Evolutionary conservation across 2,797 vertebrate genomes (phyloP).

Genomic region (Diplodus sargus): DNA sequence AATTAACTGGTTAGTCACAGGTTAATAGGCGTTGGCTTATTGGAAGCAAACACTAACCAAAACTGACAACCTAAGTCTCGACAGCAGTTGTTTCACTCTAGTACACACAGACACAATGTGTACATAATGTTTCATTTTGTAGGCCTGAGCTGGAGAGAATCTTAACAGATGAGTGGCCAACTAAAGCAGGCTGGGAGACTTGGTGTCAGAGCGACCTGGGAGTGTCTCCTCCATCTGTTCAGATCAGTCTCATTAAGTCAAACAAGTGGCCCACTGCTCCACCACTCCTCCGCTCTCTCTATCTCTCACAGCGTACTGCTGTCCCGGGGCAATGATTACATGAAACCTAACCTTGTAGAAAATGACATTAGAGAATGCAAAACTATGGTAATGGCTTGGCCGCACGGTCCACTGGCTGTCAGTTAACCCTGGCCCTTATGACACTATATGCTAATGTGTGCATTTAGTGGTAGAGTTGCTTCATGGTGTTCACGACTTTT

Average conservation of each 20-base stretch:
- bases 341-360: constrained; percentile 80
- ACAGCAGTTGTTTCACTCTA: background rate
- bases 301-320: constrained; percentile 51
- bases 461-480: constrained; percentile 34
- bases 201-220: constrained; percentile 57
- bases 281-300: constrained; percentile 50
- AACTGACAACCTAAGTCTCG: no score
- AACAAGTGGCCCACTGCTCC: constrained; percentile 72
- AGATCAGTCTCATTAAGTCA: constrained; percentile 79
- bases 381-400: constrained; percentile 68
- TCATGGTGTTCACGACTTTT: background rate
- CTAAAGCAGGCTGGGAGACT: constrained; percentile 47
- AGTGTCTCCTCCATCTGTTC: constrained; percentile 76
- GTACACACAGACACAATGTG: constrained; percentile 5
- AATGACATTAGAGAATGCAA: constrained; percentile 78
- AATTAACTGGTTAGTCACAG: no score
- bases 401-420: constrained; percentile 63
- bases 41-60: no score
- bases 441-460: constrained; percentile 32
- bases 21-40: no score
- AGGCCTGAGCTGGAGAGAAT: constrained; percentile 13
- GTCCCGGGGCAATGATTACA: constrained; percentile 73
- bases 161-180: constrained; percentile 55
- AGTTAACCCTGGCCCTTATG: constrained; percentile 37
- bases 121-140: constrained; percentile 10